These are phyloP conservation scores for Myrmecophaga tridactyla DNA, from an alignment of 2,113 vertebrate species.

Conservation along the genomic window DNA sequence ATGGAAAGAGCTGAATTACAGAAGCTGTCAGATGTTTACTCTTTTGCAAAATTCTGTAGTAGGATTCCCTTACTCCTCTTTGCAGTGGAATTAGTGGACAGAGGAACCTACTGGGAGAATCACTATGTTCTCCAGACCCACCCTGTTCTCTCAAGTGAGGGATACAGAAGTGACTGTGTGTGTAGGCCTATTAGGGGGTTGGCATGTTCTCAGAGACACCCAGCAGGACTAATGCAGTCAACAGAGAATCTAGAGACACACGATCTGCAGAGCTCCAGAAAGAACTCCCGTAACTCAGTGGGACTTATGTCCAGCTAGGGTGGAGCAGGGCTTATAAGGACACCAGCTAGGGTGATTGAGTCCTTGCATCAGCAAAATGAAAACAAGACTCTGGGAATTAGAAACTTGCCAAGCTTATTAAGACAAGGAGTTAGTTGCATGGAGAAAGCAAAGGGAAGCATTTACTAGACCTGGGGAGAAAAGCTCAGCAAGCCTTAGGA, in stretches of 20 bases:
- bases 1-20: slow-evolving; percentile 69
- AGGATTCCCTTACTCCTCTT: neutral
- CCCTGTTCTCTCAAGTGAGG: neutral
- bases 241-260: neutral
- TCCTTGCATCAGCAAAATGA: neutral
- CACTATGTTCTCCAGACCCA: neutral
- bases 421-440: neutral
- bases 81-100: neutral
- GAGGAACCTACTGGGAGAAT: neutral
- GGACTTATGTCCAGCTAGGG: neutral
- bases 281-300: neutral
- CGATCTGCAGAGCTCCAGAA: neutral
- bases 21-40: slow-evolving; percentile 77
- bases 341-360: too few relatives aligned
- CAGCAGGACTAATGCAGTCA: neutral
- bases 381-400: neutral
- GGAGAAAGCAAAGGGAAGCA: neutral
- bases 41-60: slow-evolving; percentile 61
- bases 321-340: accelerated
- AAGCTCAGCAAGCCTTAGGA: neutral
- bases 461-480: neutral
- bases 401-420: neutral
- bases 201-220: neutral
- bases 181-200: neutral
- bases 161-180: too few relatives aligned